Base-by-base conservation (phyloP, 35 echinoderm and acorn worm species). In the Holothuria glaberrima region DNA sequence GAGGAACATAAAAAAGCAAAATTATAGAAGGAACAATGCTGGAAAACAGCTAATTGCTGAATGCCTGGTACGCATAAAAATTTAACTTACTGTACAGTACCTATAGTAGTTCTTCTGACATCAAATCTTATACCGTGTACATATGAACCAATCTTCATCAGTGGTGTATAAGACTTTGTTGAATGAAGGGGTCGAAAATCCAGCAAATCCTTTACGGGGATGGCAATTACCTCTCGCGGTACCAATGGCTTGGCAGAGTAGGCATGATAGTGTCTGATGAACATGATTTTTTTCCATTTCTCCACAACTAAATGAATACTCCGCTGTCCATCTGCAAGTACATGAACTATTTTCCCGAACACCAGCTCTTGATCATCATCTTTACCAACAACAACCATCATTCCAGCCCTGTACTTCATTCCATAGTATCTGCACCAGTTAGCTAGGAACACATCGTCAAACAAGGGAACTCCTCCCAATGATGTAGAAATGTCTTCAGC, bases 381-480 rank as follows among this genome's bases (percentile, higher is more conserved):
- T 88, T 79, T 92, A 0, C 59, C 82, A 38, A 87, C 17, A 52
- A 25, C 50, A 41, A 87, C 91, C 22, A 87, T 87, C 68, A 92
- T 61, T 32, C 56, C 71, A 26, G 33, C 13, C 24, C 82, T 86
- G 29, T 92, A 87, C 22, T 12, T 62, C 3, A 25, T 75, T 4
- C 91, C 83, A 65, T 82, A 62, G 61, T 25, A 26, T 46, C 19
- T 78, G 14, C 48, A 61, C 91, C 91, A 92, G 13, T 92, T 86
- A 80, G 91, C 91, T 18, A 92, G 5, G 31, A 76, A 87, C 13
- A 92, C 28, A 60, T 92, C 91, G 79, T 88, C 91, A 48, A 35
- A 87, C 4, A 88, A 4, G 22, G 82, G 60, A 30, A 44, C 19
- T 12, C 69, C 68, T 63, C 76, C 62, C 9, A 92, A 2, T 87